Evolutionary conservation across 2,113 vertebrate species (phyloP).

Genomic region (Vireo altiloquus): DNA sequence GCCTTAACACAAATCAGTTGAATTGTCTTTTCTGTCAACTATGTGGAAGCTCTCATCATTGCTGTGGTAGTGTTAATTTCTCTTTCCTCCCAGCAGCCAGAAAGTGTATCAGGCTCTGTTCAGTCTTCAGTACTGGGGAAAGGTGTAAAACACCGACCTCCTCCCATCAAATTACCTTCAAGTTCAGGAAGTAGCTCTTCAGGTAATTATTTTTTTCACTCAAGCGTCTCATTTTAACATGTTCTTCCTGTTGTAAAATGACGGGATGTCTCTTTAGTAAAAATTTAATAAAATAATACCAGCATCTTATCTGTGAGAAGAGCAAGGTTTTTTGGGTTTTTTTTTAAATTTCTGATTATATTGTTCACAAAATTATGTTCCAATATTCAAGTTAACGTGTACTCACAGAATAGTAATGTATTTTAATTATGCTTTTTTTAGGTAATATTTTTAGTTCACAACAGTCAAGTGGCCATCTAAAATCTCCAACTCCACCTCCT

Average conservation of each 20-base stretch:
- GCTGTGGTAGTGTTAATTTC: conserved; percentile 38
- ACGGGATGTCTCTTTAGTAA: not conserved
- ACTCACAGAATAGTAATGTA: not conserved
- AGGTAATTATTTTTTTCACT: conserved; percentile 77
- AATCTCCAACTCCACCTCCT: conserved; percentile 91
- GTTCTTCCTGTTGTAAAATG: not conserved
- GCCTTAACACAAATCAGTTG: not conserved
- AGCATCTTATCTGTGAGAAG: not conserved
- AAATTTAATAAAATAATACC: not conserved
- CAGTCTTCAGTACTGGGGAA: conserved; percentile 93
- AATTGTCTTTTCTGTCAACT: not conserved
- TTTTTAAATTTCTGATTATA: not conserved
- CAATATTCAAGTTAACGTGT: not conserved
- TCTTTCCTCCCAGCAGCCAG: conserved; percentile 75
- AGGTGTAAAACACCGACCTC: conserved; percentile 92
- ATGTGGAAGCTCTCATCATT: not conserved
- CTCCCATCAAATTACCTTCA: conserved; percentile 94
- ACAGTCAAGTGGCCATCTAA: conserved; percentile 88
- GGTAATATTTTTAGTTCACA: conserved; percentile 83
- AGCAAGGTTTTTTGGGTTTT: not conserved
- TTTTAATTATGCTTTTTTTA: conserved; percentile 43
- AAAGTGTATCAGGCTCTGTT: conserved; percentile 83
- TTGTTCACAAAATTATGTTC: not conserved
- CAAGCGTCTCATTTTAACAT: not conserved
- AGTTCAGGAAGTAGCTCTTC: conserved; percentile 87